Base-by-base conservation (phyloP, 2,797 vertebrate species). In the Eidolon dupreanum region DNA sequence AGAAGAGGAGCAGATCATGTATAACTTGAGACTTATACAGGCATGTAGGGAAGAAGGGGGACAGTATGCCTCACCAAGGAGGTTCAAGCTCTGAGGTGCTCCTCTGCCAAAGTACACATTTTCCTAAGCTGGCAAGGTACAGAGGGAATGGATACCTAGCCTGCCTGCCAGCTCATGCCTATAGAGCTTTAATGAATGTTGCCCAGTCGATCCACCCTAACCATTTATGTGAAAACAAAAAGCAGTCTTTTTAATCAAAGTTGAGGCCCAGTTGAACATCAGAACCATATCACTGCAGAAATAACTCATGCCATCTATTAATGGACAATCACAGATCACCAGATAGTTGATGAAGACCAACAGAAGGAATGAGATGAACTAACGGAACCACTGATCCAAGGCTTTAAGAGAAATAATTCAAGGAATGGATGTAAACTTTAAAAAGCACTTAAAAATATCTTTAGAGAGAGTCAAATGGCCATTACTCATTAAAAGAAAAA, bases 401-500 rank as follows among this genome's bases (percentile, higher is more conserved):
- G 22, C 71, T 96, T 43, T 31, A 31, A 93, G 63, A 61, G 28
- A 92, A 82, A 85, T 49, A 55, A 66, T 59, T 71, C 46, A 95
- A 75, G 22, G n/a, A 33, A 71, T 20, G 63, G 36, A 85, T 84
- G 38, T 83, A 90, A 87, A 57, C 41, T 53, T 66, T 89, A 36
- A 79, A 83, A 91, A 77, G 31, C 5, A 61, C 22, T 86, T 90
- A n/a, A 83, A 83, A 78, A 65, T 88, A 71, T 61, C 33, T 93
- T 83, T 36, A 38, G n/a, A 86, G 53, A 78, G 20, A 75, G 33
- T 66, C 55, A 79, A 79, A 28, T 65, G 71, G 17, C 33, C 66
- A 57, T 68, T 94, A 89, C 61, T 41, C 19, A 49, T 71, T 93
- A 68, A 87, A 92, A 53, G 43, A 59, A 88, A 91, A 77, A 13